phyloP scores from a whole-genome alignment of 2,888 invertebrate species.

The Magallana nippona region DNA sequence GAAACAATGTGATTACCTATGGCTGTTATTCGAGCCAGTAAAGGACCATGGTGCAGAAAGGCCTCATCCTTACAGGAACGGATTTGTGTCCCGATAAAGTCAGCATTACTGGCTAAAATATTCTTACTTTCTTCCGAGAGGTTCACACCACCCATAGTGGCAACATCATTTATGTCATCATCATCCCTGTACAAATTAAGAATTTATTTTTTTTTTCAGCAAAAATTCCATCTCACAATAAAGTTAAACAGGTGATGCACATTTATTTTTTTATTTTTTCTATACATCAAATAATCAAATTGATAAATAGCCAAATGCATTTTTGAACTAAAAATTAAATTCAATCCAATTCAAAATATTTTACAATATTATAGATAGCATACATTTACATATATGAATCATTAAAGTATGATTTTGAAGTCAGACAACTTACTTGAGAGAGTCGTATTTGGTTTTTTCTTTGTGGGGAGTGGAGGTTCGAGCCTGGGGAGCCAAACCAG shows the following conservation, averaged over 20 bases:
- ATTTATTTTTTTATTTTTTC: too few species aligned
- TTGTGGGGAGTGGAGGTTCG: slow-evolving; percentile 59
- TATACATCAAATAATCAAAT: too few species aligned
- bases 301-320: too few species aligned
- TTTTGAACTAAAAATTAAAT: too few species aligned
- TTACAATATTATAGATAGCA: too few species aligned
- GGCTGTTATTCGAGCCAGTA: slow-evolving; percentile 87
- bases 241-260: too few species aligned
- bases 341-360: too few species aligned
- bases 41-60: slow-evolving; percentile 89
- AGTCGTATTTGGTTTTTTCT: slow-evolving; percentile 76
- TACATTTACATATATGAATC: not conserved
- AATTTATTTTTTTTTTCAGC: not conserved
- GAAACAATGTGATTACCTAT: slow-evolving; percentile 82
- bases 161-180: slow-evolving; percentile 98
- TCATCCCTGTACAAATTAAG: slow-evolving; percentile 85
- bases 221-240: not conserved
- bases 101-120: slow-evolving; percentile 91
- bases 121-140: slow-evolving; percentile 96
- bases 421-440: slow-evolving; percentile 71
- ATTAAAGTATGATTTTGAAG: too few species aligned
- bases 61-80: slow-evolving; percentile 94
- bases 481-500: slow-evolving; percentile 24
- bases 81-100: slow-evolving; percentile 93
- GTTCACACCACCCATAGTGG: slow-evolving; percentile 99